These are phyloP conservation scores for Novumbra hubbsi DNA, from an alignment of 2,797 vertebrate genomes.

Conservation along the genomic window DNA sequence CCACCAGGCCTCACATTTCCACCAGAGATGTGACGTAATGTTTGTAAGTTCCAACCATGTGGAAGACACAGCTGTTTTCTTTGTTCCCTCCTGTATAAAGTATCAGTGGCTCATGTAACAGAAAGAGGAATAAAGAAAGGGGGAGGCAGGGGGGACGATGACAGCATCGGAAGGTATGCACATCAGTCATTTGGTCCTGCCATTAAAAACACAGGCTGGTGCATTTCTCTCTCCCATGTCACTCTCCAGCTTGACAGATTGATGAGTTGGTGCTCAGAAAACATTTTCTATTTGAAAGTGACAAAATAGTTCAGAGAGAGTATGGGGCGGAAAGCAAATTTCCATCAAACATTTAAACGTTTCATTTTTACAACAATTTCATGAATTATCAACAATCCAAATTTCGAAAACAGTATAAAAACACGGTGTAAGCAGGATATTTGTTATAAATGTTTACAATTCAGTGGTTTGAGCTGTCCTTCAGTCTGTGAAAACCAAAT, in stretches of 20 bases:
- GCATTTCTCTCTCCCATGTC: slow-evolving; percentile 2
- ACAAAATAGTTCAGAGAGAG: background rate
- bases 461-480: no score
- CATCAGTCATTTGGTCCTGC: slow-evolving; percentile 55
- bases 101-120: slow-evolving; percentile 3
- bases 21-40: no score
- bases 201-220: background rate
- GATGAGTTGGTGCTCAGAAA: slow-evolving; percentile 15
- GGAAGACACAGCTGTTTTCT: slow-evolving; percentile 30
- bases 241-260: background rate
- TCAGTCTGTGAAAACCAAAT: no score
- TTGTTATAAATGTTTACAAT: no score
- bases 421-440: no score
- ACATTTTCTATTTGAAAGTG: slow-evolving; percentile 1
- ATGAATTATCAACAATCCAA: no score
- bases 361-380: no score
- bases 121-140: background rate
- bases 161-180: slow-evolving; percentile 55
- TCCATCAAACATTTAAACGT: background rate
- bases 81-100: slow-evolving; percentile 27
- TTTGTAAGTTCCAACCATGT: slow-evolving; percentile 38
- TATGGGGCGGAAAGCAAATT: background rate
- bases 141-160: slow-evolving; percentile 24
- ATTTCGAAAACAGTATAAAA: no score
- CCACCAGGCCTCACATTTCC: no score